These are phyloP conservation scores for Rotaria macrura DNA, from an alignment of 2,888 invertebrate species.

Conservation along the genomic window DNA sequence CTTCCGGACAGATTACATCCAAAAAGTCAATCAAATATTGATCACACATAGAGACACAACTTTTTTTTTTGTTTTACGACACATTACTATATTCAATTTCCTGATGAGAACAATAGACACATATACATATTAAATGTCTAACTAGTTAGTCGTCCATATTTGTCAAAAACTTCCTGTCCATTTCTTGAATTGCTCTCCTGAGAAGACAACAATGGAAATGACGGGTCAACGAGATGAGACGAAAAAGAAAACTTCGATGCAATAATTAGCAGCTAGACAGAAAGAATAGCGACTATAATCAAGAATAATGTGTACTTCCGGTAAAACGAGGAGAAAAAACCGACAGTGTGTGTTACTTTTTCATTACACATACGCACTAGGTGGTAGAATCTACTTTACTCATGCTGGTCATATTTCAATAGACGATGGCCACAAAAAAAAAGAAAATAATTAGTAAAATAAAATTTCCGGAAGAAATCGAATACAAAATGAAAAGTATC, in stretches of 20 bases:
- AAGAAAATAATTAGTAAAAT: background rate
- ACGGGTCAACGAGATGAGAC: constrained; percentile 6
- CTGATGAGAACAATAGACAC: background rate
- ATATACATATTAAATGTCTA: background rate
- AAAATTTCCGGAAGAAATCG: background rate
- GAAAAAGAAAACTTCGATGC: background rate
- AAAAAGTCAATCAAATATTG: background rate
- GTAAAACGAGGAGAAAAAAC: background rate
- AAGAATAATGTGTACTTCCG: constrained; percentile 1
- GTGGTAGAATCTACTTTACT: background rate
- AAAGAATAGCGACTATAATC: background rate
- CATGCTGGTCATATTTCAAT: background rate
- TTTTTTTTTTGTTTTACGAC: background rate
- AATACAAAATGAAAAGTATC: background rate
- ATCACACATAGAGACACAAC: background rate
- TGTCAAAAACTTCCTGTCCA: constrained; percentile 7
- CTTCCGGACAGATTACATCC: background rate
- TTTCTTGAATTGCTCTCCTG: constrained; percentile 1
- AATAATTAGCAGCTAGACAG: background rate
- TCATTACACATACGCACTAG: background rate
- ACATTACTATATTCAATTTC: constrained; percentile 4
- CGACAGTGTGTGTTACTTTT: background rate
- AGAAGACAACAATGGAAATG: constrained; percentile 4
- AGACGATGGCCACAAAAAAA: background rate
- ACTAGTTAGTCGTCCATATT: background rate